phyloP scores from a whole-genome alignment of 2,113 vertebrate species.

The Lepisosteus oculatus region DNA sequence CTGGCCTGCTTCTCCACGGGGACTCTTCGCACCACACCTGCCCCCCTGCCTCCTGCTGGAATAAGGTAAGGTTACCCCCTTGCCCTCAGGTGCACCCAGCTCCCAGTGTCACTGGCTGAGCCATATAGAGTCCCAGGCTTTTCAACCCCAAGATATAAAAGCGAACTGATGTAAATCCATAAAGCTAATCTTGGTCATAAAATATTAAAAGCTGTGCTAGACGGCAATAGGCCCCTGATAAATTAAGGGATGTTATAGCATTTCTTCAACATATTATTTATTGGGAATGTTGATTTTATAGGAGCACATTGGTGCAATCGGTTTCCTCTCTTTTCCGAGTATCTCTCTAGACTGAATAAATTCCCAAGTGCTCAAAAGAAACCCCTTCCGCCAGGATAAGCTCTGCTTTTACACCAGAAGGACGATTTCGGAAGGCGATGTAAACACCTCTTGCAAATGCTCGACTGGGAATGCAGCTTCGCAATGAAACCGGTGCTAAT shows the following conservation, averaged over 20 bases:
- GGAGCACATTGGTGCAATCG: too few species aligned
- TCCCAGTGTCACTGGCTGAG: not conserved
- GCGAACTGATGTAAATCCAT: not conserved
- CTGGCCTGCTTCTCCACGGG: slow-evolving; percentile 70
- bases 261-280: not conserved
- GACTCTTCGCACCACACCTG: slow-evolving; percentile 60
- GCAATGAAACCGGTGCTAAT: not conserved
- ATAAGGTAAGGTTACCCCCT: not conserved
- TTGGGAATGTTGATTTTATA: not conserved
- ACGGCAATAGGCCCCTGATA: too few species aligned
- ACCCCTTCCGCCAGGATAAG: too few species aligned
- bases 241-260: too few species aligned
- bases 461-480: slow-evolving; percentile 25
- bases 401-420: too few species aligned
- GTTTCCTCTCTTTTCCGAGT: too few species aligned
- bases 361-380: too few species aligned
- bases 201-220: too few species aligned
- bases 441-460: slow-evolving; percentile 21
- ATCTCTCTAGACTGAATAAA: too few species aligned
- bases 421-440: not conserved
- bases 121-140: not conserved
- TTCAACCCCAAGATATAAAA: not conserved
- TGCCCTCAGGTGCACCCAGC: not conserved
- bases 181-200: too few species aligned
- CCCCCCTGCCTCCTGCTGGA: slow-evolving; percentile 47